Base-by-base conservation (phyloP, 2,797 vertebrate genomes). In the Dicrostonyx torquatus region DNA sequence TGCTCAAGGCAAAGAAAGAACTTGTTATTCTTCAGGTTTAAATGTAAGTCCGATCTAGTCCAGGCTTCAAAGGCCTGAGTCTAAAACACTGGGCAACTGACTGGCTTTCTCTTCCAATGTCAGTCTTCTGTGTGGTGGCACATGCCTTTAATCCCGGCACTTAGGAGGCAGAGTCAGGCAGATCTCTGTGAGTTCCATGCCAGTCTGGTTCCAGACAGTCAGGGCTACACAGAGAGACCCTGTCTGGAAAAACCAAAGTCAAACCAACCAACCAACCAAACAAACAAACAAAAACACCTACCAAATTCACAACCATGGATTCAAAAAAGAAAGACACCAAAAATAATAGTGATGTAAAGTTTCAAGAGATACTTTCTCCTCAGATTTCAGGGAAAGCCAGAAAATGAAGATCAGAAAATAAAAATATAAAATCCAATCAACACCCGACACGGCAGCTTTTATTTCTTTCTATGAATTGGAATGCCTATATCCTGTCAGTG, bases 401-500 rank as follows among this genome's bases (percentile, higher is more conserved):
- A 95, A 96, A 80, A 95, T 64, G 66, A 26, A 79, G 26, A 84
- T 60, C 20, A 72, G n/a, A 76, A 82, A 82, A 82, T n/a, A 79
- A 77, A 73, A 96, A 88, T 64, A 93, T 12, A 48, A 96, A 95
- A 86, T 50, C 50, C 14, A 84, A n/a, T 89, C 87, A 93, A 92
- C 11, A 64, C 1, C 18, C 45, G 86, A 64, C 68, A 43, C 87
- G 68, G 93, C 2, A 93, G 62, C 34, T 77, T 92, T 64, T 93
- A 77, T 50, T 31, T 45, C 14, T 82, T 22, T 94, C 66, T 37
- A 73, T 73, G 26, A 93, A 90, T 82, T 11, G 37, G 22, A 95
- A 95, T 90, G 93, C 12, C 62, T 60, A 43, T 86, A 62, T 26
- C 70, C 80, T 95, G 83, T 75, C 60, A 87, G 40, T 68, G 84